Percentiles rank a stretch among this genome's conserved stretches.
Conservation (phyloP, 2,888 invertebrate species). For the Acleris sparsana region DNA sequence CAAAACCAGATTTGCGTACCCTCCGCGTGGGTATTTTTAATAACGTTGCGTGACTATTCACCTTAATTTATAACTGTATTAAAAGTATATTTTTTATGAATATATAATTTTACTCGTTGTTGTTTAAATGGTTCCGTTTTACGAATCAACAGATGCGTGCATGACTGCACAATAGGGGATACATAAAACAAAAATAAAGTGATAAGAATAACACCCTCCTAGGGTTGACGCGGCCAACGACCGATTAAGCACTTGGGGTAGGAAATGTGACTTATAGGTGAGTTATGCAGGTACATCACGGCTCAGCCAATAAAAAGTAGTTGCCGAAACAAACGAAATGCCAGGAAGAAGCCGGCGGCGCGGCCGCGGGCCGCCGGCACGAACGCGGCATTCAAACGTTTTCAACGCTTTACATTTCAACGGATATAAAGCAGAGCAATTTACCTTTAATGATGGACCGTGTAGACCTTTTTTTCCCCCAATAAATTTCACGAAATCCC, state of each 20-base stretch:
- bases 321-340: constrained; percentile 43
- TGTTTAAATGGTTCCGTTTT: neutral
- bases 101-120: too few relatives aligned
- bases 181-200: constrained; percentile 21
- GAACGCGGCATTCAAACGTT: constrained; percentile 60
- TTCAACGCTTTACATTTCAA: constrained; percentile 68
- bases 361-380: constrained; percentile 46
- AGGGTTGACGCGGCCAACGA: constrained; percentile 26
- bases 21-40: too few relatives aligned
- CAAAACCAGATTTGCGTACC: too few relatives aligned
- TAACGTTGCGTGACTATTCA: too few relatives aligned
- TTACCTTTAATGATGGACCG: constrained; percentile 75
- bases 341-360: constrained; percentile 32
- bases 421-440: constrained; percentile 73
- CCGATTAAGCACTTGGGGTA: constrained; percentile 33
- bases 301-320: constrained; percentile 45
- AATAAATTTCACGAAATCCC: constrained; percentile 51
- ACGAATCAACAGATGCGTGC: neutral
- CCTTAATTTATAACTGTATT: too few relatives aligned
- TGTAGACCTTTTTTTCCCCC: constrained; percentile 72
- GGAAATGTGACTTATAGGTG: constrained; percentile 19
- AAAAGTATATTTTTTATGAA: too few relatives aligned
- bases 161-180: constrained; percentile 2
- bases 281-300: constrained; percentile 16
- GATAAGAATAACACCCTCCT: constrained; percentile 23